These are phyloP conservation scores for Flexamia atlantica DNA, from an alignment of 2,888 invertebrate genomes.

Conservation along the genomic window DNA sequence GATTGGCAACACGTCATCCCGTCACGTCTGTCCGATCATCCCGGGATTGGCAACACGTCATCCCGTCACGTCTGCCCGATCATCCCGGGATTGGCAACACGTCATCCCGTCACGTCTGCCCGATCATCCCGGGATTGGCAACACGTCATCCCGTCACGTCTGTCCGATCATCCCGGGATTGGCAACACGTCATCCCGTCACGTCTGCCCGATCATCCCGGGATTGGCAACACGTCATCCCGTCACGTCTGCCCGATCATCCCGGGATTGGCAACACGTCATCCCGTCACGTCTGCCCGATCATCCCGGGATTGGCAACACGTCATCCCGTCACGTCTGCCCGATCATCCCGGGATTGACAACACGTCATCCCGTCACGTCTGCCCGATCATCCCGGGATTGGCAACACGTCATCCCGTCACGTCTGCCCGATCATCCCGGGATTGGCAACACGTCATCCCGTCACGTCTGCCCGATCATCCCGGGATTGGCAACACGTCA, in stretches of 20 bases:
- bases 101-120: conserved; percentile 29
- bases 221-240: not conserved
- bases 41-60: not conserved
- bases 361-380: conserved; percentile 16
- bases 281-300: conserved; percentile 25
- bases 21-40: conserved; percentile 20
- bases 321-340: conserved; percentile 29
- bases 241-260: conserved; percentile 21
- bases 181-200: conserved; percentile 7
- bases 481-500: not conserved
- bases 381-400: not conserved
- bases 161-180: not conserved
- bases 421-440: conserved; percentile 5
- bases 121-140: not conserved
- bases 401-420: conserved; percentile 7
- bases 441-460: not conserved
- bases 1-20: not conserved
- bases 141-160: conserved; percentile 16
- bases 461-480: conserved; percentile 21
- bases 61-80: conserved; percentile 25
- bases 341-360: not conserved
- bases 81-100: not conserved
- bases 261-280: not conserved
- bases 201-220: conserved; percentile 5
- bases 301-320: not conserved